Evolutionary conservation across 1,140 invertebrate genomes (phyloP).

Genomic region (Brachionus rotundiformis): DNA sequence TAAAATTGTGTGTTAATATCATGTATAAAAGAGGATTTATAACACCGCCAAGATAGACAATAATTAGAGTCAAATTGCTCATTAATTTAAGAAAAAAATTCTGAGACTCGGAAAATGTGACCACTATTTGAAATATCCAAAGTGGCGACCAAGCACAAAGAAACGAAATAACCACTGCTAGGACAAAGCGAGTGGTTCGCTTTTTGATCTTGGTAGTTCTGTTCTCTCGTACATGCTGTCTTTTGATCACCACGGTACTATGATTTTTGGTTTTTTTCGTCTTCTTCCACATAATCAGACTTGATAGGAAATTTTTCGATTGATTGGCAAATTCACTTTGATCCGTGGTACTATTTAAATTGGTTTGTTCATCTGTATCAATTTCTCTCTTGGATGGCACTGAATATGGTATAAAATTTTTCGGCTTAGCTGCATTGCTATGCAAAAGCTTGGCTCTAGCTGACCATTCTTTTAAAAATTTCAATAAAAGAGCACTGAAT

Average conservation of each 20-base stretch:
- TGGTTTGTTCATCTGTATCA: background rate
- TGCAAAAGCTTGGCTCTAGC: conserved; percentile 6
- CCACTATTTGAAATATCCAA: conserved; percentile 42
- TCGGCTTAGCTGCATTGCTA: background rate
- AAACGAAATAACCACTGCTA: conserved; percentile 34
- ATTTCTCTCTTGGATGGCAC: background rate
- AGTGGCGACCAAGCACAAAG: conserved; percentile 35
- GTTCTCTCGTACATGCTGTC: background rate
- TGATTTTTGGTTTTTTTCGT: background rate
- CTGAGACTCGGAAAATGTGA: conserved; percentile 16
- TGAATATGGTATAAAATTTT: conserved; percentile 4
- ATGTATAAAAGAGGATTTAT: conserved; percentile 45
- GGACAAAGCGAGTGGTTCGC: conserved; percentile 34
- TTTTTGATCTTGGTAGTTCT: conserved; percentile 6
- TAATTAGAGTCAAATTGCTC: conserved; percentile 49
- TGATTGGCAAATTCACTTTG: background rate
- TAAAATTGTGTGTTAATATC: conserved; percentile 48
- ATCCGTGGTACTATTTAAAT: background rate
- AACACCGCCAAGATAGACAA: conserved; percentile 49
- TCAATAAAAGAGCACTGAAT: conserved; percentile 19
- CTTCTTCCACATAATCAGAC: background rate
- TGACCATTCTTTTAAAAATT: conserved; percentile 50
- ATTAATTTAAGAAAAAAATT: conserved; percentile 35
- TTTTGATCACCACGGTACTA: background rate
- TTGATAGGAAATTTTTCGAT: background rate